Percentiles rank a stretch among this genome's conserved stretches.
Evolutionary conservation across 2,888 invertebrate species (phyloP).

Genomic region (Hypercompe scribonia): DNA sequence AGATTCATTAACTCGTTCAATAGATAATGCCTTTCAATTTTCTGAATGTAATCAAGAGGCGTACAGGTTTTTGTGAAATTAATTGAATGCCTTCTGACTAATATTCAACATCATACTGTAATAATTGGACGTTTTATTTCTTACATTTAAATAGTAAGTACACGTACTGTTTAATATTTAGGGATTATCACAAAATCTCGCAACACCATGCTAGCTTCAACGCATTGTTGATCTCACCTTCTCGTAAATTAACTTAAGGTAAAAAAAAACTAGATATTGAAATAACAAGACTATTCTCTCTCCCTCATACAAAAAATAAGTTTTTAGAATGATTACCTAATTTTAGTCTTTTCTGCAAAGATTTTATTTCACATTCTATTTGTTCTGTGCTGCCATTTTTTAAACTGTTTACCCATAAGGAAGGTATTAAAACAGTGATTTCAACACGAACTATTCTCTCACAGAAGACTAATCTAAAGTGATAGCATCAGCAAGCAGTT

Average conservation of each 20-base stretch:
- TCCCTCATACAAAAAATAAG: background rate
- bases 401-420: too few relatives aligned
- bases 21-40: constrained; percentile 9
- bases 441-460: too few relatives aligned
- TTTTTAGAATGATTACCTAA: background rate
- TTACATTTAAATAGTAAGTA: too few relatives aligned
- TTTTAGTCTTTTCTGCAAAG: background rate
- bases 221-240: too few relatives aligned
- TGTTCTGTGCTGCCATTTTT: background rate
- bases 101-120: background rate
- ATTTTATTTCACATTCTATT: background rate
- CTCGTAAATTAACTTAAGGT: too few relatives aligned
- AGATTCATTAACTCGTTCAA: background rate
- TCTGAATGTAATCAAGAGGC: background rate
- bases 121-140: too few relatives aligned
- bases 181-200: too few relatives aligned
- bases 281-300: background rate
- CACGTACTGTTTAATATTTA: too few relatives aligned
- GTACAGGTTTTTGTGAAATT: background rate
- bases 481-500: too few relatives aligned
- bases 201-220: too few relatives aligned
- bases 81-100: background rate
- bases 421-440: too few relatives aligned
- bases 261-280: background rate
- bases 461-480: too few relatives aligned